Conservation (phyloP, 2,797 vertebrate genomes). For the Acipenser transmontanus region DNA sequence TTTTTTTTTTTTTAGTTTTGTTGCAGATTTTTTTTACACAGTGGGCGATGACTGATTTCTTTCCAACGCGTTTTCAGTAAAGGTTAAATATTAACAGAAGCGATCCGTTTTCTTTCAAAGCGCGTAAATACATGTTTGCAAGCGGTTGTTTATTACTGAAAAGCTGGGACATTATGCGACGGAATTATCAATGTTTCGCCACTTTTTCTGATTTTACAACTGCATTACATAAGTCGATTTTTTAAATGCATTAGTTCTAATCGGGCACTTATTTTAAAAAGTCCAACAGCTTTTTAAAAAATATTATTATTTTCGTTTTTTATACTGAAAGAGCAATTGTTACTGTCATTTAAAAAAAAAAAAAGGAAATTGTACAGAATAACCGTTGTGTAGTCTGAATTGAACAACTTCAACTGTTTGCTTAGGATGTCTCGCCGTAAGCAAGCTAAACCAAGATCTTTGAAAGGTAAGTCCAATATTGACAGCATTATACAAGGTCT, state of each 20-base stretch:
- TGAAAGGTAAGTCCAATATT: slow-evolving; percentile 87
- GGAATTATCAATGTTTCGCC: slow-evolving; percentile 50
- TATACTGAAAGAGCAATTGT: slow-evolving; percentile 46
- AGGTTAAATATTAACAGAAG: slow-evolving; percentile 55
- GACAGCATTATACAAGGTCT: slow-evolving; percentile 34
- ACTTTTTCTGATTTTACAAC: slow-evolving; percentile 53
- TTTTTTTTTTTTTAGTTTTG: slow-evolving; percentile 40
- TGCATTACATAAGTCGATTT: slow-evolving; percentile 44
- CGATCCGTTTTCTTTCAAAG: slow-evolving; percentile 54
- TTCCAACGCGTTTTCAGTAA: slow-evolving; percentile 52
- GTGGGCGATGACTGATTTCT: slow-evolving; percentile 56
- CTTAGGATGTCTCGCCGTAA: slow-evolving; percentile 99
- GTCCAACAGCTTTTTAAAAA: slow-evolving; percentile 28
- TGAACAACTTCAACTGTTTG: slow-evolving; percentile 92
- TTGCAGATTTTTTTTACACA: slow-evolving; percentile 55
- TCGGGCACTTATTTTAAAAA: slow-evolving; percentile 50
- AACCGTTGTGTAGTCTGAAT: slow-evolving; percentile 58
- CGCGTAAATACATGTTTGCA: slow-evolving; percentile 47
- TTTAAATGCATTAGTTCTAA: slow-evolving; percentile 34
- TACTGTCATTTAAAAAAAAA: slow-evolving; percentile 39
- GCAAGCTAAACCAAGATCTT: slow-evolving; percentile 98
- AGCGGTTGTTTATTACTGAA: slow-evolving; percentile 50
- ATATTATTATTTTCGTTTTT: slow-evolving; percentile 40
- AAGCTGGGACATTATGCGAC: slow-evolving; percentile 58
- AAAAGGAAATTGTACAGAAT: slow-evolving; percentile 36